Evolutionary conservation across 2,888 invertebrate species (phyloP), one percentile per base, ranked within the genome.

Genomic region (Seladonia tumulorum): DNA sequence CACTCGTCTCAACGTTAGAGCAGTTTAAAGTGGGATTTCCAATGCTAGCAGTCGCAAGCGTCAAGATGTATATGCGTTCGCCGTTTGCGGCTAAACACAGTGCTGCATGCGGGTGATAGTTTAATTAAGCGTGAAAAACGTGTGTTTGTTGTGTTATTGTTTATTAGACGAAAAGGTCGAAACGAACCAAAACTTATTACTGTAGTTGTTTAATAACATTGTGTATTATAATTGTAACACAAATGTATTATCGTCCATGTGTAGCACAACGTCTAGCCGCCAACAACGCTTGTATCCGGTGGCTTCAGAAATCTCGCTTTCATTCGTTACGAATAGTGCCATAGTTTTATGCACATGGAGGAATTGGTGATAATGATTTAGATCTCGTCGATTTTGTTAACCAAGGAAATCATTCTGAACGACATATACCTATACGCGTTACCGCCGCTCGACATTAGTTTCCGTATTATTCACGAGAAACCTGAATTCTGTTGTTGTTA

Each of bases 311-410:
- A 57, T 57, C 57, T n/a, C n/a, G 10, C 12, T n/a, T 57, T 57
- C 72, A 75, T 68, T 77, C 70, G 73, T 85, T 66, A 79, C 14
- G 35, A 80, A 83, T 68, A 85, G 87, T 90, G 90, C 90, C 90
- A 90, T 90, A 82, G 72, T 57, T 71, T 79, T 70, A 75, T 77
- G 77, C 79, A 80, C 63, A 42, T 63, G 63, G 70, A 45, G 79
- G 49, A 85, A 87, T 84, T 63, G 63, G 63, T 63, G 29, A 25
- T 63, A 63, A 63, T 63, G 29, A 29, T 63, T 29, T 29, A 63
- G 63, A 63, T 25, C 14, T 63, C 29, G 18, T 35, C 35, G 29
- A 63, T 16, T 63, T 63, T 29, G 29, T 29, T 63, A 29, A 63
- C n/a, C 63, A 57, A 29, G 29, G 18, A 63, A 29, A 63, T 29